phyloP scores from a whole-genome alignment of 2,888 invertebrate species.

The Drosophila mayaguana region DNA sequence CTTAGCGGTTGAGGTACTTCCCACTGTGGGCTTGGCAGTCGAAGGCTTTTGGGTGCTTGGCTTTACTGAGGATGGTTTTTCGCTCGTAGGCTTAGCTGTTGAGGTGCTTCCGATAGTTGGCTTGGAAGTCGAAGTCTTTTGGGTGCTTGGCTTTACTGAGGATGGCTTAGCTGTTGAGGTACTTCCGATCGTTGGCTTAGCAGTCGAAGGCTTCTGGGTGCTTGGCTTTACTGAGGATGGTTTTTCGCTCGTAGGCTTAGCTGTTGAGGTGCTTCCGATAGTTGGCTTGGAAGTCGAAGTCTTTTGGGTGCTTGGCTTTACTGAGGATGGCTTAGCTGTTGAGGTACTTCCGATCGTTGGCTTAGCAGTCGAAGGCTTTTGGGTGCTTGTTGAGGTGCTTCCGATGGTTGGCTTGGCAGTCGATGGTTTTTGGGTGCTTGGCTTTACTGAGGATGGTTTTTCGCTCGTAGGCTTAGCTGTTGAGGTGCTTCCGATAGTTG shows the following conservation, averaged over 20 bases:
- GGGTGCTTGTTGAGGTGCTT: neutral
- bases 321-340: neutral
- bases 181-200: neutral
- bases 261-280: neutral
- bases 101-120: neutral
- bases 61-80: neutral
- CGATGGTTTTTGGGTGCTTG: neutral
- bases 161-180: neutral
- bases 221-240: neutral
- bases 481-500: neutral
- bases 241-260: neutral
- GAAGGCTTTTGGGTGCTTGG: neutral
- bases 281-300: too few relatives aligned
- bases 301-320: neutral
- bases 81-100: neutral
- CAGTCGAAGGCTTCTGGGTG: neutral
- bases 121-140: neutral
- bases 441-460: neutral
- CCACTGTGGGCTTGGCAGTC: neutral
- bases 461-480: neutral
- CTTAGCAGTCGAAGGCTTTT: neutral
- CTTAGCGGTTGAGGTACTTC: slow-evolving; percentile 1
- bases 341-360: neutral
- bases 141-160: neutral
- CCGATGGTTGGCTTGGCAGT: neutral